Conservation (phyloP, 2,113 vertebrate genomes). For the Euleptes europaea region DNA sequence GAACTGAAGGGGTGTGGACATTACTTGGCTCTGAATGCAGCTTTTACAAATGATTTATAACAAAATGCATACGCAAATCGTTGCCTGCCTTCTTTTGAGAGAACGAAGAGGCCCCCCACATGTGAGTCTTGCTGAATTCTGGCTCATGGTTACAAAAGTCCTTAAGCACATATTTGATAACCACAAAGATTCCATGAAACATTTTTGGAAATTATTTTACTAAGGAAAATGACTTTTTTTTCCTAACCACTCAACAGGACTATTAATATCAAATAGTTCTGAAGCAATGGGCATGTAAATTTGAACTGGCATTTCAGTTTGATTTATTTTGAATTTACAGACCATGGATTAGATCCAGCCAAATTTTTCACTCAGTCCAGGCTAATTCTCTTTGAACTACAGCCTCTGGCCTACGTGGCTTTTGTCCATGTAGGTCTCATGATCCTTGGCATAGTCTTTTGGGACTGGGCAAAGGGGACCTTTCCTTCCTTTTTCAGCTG, state of each 20-base stretch:
- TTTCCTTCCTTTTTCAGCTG: no score
- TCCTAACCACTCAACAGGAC: slow-evolving; percentile 32
- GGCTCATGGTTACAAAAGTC: neutral
- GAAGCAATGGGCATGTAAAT: slow-evolving; percentile 59
- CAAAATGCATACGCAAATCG: neutral
- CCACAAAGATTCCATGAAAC: neutral
- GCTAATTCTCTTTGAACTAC: no score
- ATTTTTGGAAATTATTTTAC: slow-evolving; percentile 16
- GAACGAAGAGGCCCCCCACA: neutral
- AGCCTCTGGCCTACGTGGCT: no score
- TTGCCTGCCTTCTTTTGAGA: neutral
- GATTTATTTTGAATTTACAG: slow-evolving; percentile 22
- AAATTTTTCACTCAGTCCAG: no score
- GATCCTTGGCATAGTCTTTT: no score
- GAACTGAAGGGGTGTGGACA: no score
- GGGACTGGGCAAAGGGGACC: no score
- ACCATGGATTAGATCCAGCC: neutral
- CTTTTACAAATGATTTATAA: neutral
- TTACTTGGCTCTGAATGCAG: neutral
- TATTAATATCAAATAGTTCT: slow-evolving; percentile 49
- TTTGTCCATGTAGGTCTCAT: no score
- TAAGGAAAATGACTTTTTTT: slow-evolving; percentile 26
- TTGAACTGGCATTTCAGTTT: slow-evolving; percentile 43
- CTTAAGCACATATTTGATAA: neutral
- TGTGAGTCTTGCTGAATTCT: neutral